These are phyloP conservation scores for Bombus picipes DNA, from an alignment of 1,140 invertebrate genomes.

Conservation along the genomic window DNA sequence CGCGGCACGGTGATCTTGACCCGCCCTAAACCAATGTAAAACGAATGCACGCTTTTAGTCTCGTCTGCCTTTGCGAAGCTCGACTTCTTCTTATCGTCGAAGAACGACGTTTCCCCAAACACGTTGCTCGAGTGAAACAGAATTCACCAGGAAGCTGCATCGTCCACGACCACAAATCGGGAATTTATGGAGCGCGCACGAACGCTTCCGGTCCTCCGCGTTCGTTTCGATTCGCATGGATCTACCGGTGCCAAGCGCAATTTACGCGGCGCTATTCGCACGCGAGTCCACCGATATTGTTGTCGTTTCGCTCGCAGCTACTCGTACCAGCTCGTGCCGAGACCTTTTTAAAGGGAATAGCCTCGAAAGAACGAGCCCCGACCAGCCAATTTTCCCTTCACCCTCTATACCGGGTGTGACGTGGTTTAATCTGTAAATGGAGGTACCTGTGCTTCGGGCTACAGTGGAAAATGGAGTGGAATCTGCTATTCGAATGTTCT, in stretches of 20 bases:
- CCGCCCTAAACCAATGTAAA: not conserved
- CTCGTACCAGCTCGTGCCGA: not conserved
- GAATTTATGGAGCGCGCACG: constrained; percentile 48
- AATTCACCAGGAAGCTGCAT: not conserved
- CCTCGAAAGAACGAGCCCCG: not conserved
- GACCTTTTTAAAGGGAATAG: constrained; percentile 42
- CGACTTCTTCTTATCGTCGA: not conserved
- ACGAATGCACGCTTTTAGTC: not conserved
- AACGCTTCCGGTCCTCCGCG: not conserved
- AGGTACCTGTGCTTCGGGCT: constrained; percentile 10
- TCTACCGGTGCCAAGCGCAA: constrained; percentile 10
- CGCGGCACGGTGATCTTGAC: constrained; percentile 47
- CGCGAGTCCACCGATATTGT: constrained; percentile 17
- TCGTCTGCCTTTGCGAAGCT: not conserved
- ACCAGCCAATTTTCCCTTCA: not conserved
- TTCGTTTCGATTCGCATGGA: not conserved
- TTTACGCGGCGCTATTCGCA: not conserved
- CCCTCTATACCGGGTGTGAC: constrained; percentile 11
- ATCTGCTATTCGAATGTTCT: constrained; percentile 25
- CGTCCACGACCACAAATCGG: constrained; percentile 15
- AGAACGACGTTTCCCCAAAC: no score
- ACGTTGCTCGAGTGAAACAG: not conserved
- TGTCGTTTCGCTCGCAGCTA: not conserved
- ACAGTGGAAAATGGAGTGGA: constrained; percentile 29
- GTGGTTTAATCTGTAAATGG: constrained; percentile 29